Conservation (phyloP, 2,113 vertebrate genomes). For the Pimephales promelas region DNA sequence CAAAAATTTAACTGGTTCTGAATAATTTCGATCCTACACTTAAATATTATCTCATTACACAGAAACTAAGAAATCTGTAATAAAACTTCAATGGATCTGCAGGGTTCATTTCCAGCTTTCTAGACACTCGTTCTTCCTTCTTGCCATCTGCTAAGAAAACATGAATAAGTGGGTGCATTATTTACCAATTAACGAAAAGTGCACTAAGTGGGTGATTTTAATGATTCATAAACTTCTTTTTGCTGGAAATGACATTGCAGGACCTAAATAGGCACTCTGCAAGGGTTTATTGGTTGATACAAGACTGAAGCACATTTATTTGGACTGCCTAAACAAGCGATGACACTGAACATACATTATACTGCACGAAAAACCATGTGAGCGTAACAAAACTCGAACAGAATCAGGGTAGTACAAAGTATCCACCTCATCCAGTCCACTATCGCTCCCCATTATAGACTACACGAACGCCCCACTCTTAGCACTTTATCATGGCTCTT, state of each 20-base stretch:
- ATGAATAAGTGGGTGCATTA: conserved; percentile 56
- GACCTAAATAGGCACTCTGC: conserved; percentile 29
- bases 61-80: conserved; percentile 45
- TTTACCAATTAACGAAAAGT: conserved; percentile 60
- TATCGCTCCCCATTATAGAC: conserved; percentile 49
- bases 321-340: conserved; percentile 8
- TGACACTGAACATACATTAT: not conserved
- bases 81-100: conserved; percentile 43
- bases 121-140: conserved; percentile 28
- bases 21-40: not conserved
- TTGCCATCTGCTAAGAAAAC: conserved; percentile 54
- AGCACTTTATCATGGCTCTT: conserved; percentile 58
- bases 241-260: conserved; percentile 36
- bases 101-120: conserved; percentile 43
- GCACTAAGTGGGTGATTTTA: conserved; percentile 59
- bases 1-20: not conserved
- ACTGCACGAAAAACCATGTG: not conserved
- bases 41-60: conserved; percentile 7
- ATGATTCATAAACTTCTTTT: conserved; percentile 57
- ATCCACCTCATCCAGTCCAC: conserved; percentile 34
- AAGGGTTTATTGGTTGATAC: conserved; percentile 48
- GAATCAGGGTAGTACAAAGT: conserved; percentile 26
- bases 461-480: conserved; percentile 31
- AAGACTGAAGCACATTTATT: conserved; percentile 43
- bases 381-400: not conserved